Evolutionary conservation across 2,113 vertebrate genomes (phyloP).

Genomic region (Clupea harengus): DNA sequence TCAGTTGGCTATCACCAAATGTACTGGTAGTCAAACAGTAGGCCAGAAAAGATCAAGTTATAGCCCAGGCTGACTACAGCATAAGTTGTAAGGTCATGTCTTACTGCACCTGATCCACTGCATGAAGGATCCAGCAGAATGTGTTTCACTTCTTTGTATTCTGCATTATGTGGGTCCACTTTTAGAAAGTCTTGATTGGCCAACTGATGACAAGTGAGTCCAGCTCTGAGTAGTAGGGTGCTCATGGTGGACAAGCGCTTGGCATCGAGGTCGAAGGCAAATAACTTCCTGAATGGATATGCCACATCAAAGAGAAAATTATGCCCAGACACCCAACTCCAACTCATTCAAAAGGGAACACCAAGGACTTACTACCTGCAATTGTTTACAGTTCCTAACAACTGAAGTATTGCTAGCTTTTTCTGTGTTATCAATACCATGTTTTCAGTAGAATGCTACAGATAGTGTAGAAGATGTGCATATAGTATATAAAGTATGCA

Average conservation of each 20-base stretch:
- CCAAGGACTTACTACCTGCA: no score
- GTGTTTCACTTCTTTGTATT: conserved; percentile 77
- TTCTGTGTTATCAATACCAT: background rate
- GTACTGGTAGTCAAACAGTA: background rate
- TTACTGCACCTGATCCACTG: conserved; percentile 86
- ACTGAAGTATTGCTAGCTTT: background rate
- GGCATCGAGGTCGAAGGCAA: conserved; percentile 90
- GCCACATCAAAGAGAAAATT: background rate
- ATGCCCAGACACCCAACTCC: background rate
- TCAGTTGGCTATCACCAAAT: background rate
- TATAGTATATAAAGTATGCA: background rate
- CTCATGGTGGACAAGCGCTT: conserved; percentile 89
- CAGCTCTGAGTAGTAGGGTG: conserved; percentile 86
- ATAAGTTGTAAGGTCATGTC: background rate
- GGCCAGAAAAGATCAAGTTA: background rate
- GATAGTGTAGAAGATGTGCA: background rate
- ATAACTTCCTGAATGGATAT: conserved; percentile 74
- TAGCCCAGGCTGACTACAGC: background rate
- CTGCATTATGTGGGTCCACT: conserved; percentile 70
- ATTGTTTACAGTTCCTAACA: no score
- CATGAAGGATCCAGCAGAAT: conserved; percentile 93
- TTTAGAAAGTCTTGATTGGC: conserved; percentile 87
- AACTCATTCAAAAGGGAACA: background rate
- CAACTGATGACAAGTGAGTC: conserved; percentile 82
- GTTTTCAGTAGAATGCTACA: background rate